These are phyloP conservation scores for Odontocerum albicorne DNA, from an alignment of 2,888 invertebrate species.

Conservation along the genomic window DNA sequence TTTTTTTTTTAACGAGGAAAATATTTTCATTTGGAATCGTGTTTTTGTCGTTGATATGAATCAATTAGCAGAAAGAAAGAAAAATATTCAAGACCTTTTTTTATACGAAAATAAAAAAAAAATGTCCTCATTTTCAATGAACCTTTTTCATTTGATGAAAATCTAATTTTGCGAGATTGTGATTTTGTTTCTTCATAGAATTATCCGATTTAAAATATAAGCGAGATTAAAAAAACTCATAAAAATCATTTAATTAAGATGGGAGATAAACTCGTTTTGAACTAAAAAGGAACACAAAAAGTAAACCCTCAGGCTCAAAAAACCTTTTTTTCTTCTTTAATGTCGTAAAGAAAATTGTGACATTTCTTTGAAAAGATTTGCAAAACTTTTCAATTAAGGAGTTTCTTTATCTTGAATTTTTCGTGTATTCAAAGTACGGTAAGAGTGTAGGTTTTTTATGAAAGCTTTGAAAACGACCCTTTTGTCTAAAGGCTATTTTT, in stretches of 20 bases:
- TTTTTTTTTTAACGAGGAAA: too few relatives aligned
- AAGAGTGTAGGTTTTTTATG: not conserved
- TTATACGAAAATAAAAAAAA: not conserved
- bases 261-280: conserved; percentile 11
- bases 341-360: conserved; percentile 15
- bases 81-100: not conserved
- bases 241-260: not conserved
- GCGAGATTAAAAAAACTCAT: not conserved
- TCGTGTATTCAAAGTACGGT: conserved; percentile 2
- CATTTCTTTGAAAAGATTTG: conserved; percentile 23
- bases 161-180: not conserved
- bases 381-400: conserved; percentile 23
- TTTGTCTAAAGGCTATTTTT: not conserved
- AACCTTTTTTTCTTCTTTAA: not conserved
- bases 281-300: conserved; percentile 6
- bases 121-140: not conserved
- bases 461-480: not conserved
- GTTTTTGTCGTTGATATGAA: not conserved
- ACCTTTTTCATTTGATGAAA: not conserved
- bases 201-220: not conserved
- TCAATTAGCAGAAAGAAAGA: not conserved
- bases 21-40: too few relatives aligned
- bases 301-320: not conserved
- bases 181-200: not conserved
- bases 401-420: conserved; percentile 18